Percentiles rank a stretch among this genome's conserved stretches.
Conservation (phyloP, 2,888 invertebrate genomes). For the Melinaea marsaeus region DNA sequence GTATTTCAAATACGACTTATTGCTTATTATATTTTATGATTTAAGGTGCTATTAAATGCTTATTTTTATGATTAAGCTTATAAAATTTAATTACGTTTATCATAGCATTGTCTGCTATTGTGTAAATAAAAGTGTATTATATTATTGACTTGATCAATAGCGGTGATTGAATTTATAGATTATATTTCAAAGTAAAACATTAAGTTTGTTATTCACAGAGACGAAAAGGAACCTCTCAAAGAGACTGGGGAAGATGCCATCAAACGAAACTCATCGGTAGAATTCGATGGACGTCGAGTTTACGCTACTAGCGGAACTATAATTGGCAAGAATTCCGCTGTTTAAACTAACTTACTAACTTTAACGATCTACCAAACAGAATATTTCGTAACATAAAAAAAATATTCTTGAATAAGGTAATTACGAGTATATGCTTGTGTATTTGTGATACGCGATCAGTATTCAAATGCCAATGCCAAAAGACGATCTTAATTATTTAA, state of each 20-base stretch:
- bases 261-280: slow-evolving; percentile 87
- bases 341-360: slow-evolving; percentile 63
- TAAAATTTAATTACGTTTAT: neutral
- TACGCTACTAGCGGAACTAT: slow-evolving; percentile 90
- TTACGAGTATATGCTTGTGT: slow-evolving; percentile 56
- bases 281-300: slow-evolving; percentile 89
- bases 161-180: slow-evolving; percentile 2
- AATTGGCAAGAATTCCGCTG: slow-evolving; percentile 94
- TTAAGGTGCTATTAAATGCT: neutral
- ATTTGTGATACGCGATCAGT: slow-evolving; percentile 68
- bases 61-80: neutral
- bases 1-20: neutral
- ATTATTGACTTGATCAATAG: neutral
- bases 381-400: slow-evolving; percentile 12
- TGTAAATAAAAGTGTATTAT: neutral
- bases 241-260: slow-evolving; percentile 82
- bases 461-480: slow-evolving; percentile 75
- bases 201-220: slow-evolving; percentile 63
- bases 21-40: neutral
- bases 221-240: slow-evolving; percentile 89
- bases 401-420: slow-evolving; percentile 5
- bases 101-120: neutral
- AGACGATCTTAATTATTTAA: slow-evolving; percentile 49
- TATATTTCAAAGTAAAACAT: slow-evolving; percentile 4
- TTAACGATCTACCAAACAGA: slow-evolving; percentile 12